Conservation (phyloP, 1,140 invertebrate genomes). For the Dendroctonus valens region DNA sequence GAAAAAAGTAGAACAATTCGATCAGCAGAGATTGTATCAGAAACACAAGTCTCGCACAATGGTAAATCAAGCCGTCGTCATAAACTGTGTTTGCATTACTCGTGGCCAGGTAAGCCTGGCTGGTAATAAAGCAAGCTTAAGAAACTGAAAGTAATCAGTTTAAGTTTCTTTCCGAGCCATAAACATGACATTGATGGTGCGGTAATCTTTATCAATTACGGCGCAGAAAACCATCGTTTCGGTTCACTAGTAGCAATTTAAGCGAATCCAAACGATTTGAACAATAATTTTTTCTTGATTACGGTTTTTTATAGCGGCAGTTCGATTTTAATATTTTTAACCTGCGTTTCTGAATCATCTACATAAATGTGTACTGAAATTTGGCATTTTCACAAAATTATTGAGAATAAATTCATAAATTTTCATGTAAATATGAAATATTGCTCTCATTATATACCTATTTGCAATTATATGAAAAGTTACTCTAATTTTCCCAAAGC, state of each 20-base stretch:
- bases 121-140: conserved; percentile 21
- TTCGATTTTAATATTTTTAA: conserved; percentile 16
- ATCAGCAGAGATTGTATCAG: conserved; percentile 3
- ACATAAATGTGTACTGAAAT: no score
- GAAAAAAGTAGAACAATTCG: neutral
- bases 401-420: no score
- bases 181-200: conserved; percentile 25
- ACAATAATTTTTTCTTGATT: conserved; percentile 20
- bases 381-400: no score
- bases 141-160: conserved; percentile 24
- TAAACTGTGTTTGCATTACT: conserved; percentile 17
- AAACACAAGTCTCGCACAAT: conserved; percentile 3
- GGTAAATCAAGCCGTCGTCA: conserved; percentile 4
- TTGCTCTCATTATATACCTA: no score
- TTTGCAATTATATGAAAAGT: no score
- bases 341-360: no score
- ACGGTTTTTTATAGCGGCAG: conserved; percentile 3
- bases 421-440: no score
- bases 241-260: conserved; percentile 20
- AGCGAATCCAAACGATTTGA: conserved; percentile 19
- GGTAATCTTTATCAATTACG: conserved; percentile 26
- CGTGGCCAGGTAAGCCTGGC: neutral
- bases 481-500: no score
- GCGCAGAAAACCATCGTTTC: conserved; percentile 15
- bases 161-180: conserved; percentile 21